A percentile compares a stretch with the other conserved stretches of the same genome.
These are phyloP conservation scores for Heliconius aoede DNA, from an alignment of 2,888 invertebrate genomes.

Conservation along the genomic window DNA sequence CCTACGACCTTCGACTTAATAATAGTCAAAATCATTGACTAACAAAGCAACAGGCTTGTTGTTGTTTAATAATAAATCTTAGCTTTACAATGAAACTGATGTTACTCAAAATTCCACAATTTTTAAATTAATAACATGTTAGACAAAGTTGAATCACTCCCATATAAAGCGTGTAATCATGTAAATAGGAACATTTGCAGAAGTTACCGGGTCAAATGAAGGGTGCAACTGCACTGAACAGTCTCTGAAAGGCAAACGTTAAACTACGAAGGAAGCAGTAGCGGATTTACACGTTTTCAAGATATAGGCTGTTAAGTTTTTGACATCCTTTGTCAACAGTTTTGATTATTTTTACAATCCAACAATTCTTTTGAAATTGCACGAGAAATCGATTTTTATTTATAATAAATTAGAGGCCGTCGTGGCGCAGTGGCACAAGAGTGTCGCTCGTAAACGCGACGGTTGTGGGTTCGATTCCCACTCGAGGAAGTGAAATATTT, in stretches of 20 bases:
- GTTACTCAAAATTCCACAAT: neutral
- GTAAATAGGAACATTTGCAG: constrained; percentile 26
- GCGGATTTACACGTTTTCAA: neutral
- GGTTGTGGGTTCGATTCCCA: no score
- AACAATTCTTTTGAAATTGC: neutral
- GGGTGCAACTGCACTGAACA: constrained; percentile 54
- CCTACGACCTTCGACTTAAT: neutral
- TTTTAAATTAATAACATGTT: no score
- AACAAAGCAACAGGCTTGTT: neutral
- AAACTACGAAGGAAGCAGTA: constrained; percentile 62
- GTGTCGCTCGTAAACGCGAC: no score
- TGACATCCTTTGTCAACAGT: neutral
- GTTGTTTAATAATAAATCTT: neutral
- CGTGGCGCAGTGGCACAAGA: no score
- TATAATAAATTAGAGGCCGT: no score
- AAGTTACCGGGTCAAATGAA: constrained; percentile 28
- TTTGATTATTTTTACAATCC: neutral
- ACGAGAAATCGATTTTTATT: neutral
- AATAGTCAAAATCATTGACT: neutral
- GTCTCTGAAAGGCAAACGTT: constrained; percentile 68
- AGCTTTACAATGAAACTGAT: neutral
- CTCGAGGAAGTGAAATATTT: no score
- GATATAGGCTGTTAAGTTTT: neutral
- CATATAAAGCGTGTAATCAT: neutral
- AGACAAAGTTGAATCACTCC: neutral